Conservation (phyloP, 2,797 vertebrate genomes). For the Anas capensis region DNA sequence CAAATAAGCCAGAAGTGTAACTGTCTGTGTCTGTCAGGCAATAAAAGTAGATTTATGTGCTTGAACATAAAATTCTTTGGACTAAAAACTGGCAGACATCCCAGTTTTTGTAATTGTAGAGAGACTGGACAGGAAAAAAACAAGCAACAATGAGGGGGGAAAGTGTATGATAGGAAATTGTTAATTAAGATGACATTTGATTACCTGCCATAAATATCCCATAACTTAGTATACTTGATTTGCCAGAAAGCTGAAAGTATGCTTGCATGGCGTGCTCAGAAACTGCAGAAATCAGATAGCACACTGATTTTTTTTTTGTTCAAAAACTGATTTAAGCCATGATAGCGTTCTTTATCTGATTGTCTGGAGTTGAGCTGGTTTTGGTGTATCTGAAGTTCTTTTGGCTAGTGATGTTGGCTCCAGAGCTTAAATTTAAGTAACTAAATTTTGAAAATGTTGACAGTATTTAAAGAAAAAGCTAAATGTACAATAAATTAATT, state of each 20-base stretch:
- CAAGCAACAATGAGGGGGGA: neutral
- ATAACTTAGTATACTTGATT: neutral
- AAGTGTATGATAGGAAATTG: slow-evolving; percentile 7
- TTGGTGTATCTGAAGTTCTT: neutral
- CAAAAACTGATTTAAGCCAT: neutral
- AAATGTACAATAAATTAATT: neutral
- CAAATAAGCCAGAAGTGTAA: neutral
- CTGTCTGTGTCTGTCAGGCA: neutral
- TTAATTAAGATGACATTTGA: slow-evolving; percentile 53
- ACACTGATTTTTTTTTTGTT: neutral
- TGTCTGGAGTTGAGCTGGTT: neutral
- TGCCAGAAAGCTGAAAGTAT: neutral
- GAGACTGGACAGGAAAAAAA: neutral
- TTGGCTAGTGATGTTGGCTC: neutral
- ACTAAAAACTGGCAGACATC: neutral
- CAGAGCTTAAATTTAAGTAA: neutral
- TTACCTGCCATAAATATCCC: slow-evolving; percentile 49
- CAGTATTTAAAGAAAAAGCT: neutral
- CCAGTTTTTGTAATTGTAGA: neutral
- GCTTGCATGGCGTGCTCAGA: neutral
- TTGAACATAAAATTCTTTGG: slow-evolving; percentile 8
- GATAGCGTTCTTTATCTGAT: neutral
- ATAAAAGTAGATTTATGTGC: neutral
- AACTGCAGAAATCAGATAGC: neutral
- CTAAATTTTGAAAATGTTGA: neutral